phyloP scores from a whole-genome alignment of 2,888 invertebrate genomes.

The Dorcus parallelipipedus region DNA sequence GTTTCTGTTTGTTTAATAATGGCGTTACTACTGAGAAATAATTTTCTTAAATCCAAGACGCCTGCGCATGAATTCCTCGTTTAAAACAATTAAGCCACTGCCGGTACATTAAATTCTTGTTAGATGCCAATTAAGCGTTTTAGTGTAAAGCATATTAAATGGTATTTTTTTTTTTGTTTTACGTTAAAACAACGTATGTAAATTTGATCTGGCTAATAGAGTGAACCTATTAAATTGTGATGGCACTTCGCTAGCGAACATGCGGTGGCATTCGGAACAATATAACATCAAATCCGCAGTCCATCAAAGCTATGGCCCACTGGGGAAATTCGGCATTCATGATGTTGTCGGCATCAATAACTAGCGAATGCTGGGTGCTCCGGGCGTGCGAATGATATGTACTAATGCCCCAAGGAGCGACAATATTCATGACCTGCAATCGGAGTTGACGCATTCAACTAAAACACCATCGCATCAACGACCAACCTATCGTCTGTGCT shows the following conservation, averaged over 20 bases:
- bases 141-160: no score
- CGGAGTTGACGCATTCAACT: conserved; percentile 13
- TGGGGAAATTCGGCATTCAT: conserved; percentile 45
- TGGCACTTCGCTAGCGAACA: background rate
- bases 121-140: no score
- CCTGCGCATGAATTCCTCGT: no score
- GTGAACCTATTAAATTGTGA: background rate
- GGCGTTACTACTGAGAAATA: no score
- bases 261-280: conserved; percentile 29
- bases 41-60: no score
- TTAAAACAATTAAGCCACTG: no score
- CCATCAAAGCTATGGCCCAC: conserved; percentile 43
- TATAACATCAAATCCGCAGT: conserved; percentile 38
- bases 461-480: background rate
- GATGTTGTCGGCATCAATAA: conserved; percentile 45
- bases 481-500: no score
- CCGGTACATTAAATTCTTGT: no score
- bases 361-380: conserved; percentile 31
- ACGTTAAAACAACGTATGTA: no score
- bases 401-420: conserved; percentile 37
- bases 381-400: conserved; percentile 35
- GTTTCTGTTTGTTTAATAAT: no score
- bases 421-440: conserved; percentile 30
- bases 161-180: no score
- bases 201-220: no score